phyloP scores from a whole-genome alignment of 2,113 vertebrate species.

The Laticauda colubrina region DNA sequence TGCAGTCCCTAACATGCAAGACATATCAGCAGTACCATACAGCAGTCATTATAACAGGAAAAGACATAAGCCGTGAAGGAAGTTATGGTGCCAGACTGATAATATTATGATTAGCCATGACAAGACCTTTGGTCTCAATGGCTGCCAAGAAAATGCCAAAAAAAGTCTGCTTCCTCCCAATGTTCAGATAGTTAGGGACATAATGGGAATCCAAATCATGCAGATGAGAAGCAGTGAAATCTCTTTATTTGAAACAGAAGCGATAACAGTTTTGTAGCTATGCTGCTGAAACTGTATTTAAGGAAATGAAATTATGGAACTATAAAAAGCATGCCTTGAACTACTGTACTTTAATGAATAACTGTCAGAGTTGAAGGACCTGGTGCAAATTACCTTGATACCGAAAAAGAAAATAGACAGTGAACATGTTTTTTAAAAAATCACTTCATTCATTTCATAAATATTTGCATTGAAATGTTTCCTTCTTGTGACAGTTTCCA shows the following conservation, averaged over 20 bases:
- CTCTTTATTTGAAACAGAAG: conserved; percentile 1
- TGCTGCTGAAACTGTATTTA: not conserved
- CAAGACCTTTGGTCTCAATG: not conserved
- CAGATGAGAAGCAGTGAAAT: not conserved
- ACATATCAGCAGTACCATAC: conserved; percentile 46
- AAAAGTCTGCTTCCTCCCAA: not conserved
- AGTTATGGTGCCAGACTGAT: not conserved
- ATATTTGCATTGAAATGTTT: conserved; percentile 50
- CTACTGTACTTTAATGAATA: not conserved
- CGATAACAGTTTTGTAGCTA: conserved; percentile 7
- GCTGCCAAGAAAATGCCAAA: conserved; percentile 32
- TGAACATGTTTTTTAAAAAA: conserved; percentile 22
- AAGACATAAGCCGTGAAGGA: conserved; percentile 33
- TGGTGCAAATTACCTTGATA: not conserved
- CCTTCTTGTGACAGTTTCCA: conserved; percentile 55
- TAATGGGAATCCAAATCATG: not conserved
- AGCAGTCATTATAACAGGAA: conserved; percentile 53
- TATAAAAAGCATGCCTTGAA: not conserved
- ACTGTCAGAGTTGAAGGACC: not conserved
- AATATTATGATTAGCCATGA: conserved; percentile 14
- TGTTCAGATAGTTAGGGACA: not conserved
- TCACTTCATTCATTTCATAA: conserved; percentile 51
- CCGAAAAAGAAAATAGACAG: conserved; percentile 30
- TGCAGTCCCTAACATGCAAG: conserved; percentile 27
- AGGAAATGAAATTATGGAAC: not conserved